Conservation (phyloP, 2,888 invertebrate genomes). For the Aproaerema taeniolella region DNA sequence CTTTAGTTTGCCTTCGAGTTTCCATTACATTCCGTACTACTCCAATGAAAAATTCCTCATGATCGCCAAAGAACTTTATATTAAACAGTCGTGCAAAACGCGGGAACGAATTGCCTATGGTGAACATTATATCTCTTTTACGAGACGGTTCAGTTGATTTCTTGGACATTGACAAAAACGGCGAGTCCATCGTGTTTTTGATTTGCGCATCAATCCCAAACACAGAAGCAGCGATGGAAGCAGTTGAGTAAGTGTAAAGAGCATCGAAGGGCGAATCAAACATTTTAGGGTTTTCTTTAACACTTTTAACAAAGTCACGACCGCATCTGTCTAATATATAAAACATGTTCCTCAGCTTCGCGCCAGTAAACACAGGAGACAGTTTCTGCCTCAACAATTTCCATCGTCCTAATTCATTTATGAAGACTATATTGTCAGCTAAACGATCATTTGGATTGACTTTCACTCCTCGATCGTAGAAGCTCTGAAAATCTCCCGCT, state of each 20-base stretch:
- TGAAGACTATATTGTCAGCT: conserved; percentile 45
- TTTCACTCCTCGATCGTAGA: conserved; percentile 40
- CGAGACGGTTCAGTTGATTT: conserved; percentile 31
- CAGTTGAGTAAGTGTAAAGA: conserved; percentile 44
- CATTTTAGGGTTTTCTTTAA: conserved; percentile 31
- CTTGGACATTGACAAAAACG: conserved; percentile 45
- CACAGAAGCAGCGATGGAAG: conserved; percentile 50
- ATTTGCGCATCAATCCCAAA: conserved; percentile 57
- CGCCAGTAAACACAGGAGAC: conserved; percentile 50
- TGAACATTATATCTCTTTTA: conserved; percentile 26
- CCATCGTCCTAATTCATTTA: conserved; percentile 46
- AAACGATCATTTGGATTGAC: conserved; percentile 40
- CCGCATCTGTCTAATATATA: conserved; percentile 45
- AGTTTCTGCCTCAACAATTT: conserved; percentile 52
- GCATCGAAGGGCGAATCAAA: conserved; percentile 34
- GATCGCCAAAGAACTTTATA: conserved; percentile 40
- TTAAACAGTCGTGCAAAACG: conserved; percentile 32
- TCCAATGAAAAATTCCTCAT: conserved; percentile 46
- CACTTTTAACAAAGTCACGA: conserved; percentile 38
- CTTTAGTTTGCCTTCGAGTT: conserved; percentile 27
- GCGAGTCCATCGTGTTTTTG: conserved; percentile 48
- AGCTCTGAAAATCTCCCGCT: conserved; percentile 44
- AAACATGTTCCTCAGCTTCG: conserved; percentile 58
- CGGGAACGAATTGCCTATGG: conserved; percentile 30
- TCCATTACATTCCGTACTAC: conserved; percentile 43